These are phyloP conservation scores for Ips typographus DNA, from an alignment of 1,140 invertebrate species.

Conservation along the genomic window DNA sequence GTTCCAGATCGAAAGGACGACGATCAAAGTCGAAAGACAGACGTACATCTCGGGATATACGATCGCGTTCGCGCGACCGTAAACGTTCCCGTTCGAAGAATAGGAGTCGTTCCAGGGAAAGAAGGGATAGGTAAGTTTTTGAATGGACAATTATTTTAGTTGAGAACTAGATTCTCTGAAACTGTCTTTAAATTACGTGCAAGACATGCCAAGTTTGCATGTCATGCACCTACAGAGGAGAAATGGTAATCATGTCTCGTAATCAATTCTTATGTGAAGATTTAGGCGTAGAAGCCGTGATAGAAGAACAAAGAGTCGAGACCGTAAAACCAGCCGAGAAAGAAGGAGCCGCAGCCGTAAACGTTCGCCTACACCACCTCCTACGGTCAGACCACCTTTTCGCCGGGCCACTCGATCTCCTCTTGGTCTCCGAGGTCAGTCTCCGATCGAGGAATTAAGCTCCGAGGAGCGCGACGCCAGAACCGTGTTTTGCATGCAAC, in stretches of 20 bases:
- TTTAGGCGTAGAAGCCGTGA: slow-evolving; percentile 11
- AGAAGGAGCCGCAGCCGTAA: slow-evolving; percentile 46
- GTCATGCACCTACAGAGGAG: background rate
- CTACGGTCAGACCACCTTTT: slow-evolving; percentile 39
- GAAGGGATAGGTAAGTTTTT: slow-evolving; percentile 29
- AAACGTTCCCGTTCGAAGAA: slow-evolving; percentile 47
- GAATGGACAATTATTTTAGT: slow-evolving; percentile 13
- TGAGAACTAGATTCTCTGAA: background rate
- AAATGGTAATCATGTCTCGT: background rate
- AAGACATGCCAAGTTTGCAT: background rate
- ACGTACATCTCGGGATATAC: slow-evolving; percentile 57
- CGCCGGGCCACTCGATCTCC: slow-evolving; percentile 42
- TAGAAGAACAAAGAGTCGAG: slow-evolving; percentile 11
- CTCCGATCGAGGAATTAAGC: slow-evolving; percentile 74
- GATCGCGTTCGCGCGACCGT: slow-evolving; percentile 52
- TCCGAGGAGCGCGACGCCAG: slow-evolving; percentile 97
- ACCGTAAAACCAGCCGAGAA: slow-evolving; percentile 15
- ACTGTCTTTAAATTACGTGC: no score
- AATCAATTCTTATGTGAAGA: background rate
- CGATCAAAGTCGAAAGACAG: slow-evolving; percentile 52
- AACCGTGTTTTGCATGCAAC: slow-evolving; percentile 98
- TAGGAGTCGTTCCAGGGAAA: slow-evolving; percentile 41
- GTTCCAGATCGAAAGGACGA: slow-evolving; percentile 46
- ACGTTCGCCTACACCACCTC: slow-evolving; percentile 43
- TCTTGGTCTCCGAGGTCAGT: slow-evolving; percentile 43